These are phyloP conservation scores for Mycogona germanica DNA, from an alignment of 2,888 invertebrate species.

Conservation along the genomic window DNA sequence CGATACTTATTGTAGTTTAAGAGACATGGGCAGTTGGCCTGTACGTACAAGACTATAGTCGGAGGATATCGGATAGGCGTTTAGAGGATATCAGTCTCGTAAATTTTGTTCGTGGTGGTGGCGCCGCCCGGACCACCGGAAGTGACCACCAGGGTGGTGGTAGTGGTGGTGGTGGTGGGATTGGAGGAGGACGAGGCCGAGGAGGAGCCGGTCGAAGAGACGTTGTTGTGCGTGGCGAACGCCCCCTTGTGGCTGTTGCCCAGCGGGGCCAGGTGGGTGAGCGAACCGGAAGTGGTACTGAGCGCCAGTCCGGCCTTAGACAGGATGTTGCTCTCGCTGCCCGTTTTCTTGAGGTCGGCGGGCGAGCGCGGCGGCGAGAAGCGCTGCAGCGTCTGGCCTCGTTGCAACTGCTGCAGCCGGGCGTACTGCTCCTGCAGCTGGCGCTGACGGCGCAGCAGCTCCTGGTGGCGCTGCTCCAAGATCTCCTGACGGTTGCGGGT, in stretches of 20 bases:
- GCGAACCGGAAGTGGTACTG: conserved; percentile 44
- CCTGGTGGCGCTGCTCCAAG: conserved; percentile 77
- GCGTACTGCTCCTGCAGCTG: conserved; percentile 85
- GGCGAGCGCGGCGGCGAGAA: conserved; percentile 41
- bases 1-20: too few species aligned
- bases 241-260: conserved; percentile 10
- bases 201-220: conserved; percentile 15
- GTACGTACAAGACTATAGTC: too few species aligned
- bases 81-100: conserved; percentile 86
- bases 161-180: conserved; percentile 5
- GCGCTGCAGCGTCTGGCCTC: conserved; percentile 37
- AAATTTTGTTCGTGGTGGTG: conserved; percentile 35
- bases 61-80: too few species aligned
- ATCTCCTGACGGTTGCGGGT: conserved; percentile 30
- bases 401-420: conserved; percentile 72
- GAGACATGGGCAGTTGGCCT: too few species aligned
- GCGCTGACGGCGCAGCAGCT: conserved; percentile 72
- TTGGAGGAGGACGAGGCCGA: conserved; percentile 13
- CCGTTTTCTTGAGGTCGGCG: conserved; percentile 60
- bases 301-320: conserved; percentile 66
- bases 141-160: neutral
- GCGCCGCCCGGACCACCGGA: neutral
- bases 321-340: conserved; percentile 75
- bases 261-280: conserved; percentile 45
- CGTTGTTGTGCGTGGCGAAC: conserved; percentile 14